Evolutionary conservation across 2,888 invertebrate genomes (phyloP), one percentile per base, ranked within the genome.

Genomic region (Archaeoteleia sp.): DNA sequence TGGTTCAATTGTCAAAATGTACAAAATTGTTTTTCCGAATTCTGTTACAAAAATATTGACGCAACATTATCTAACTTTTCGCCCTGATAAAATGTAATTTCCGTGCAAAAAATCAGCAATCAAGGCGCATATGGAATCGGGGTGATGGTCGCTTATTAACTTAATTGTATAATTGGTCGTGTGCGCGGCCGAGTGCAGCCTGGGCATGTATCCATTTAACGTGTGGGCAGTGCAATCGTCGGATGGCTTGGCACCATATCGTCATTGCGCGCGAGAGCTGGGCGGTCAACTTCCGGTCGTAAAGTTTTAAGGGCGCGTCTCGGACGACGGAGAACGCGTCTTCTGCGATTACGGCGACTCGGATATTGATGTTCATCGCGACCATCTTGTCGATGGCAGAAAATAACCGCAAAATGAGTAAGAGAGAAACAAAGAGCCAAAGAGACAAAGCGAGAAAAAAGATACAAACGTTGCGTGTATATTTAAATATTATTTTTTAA

Each of bases 261-360:
- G 66, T 55, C 60, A 54, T 58, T 54, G 58, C 58, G 65, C 70
- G 72, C 69, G n/a, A n/a, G n/a, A 74, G 69, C 71, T 60, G 61
- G 62, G 60, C 74, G 75, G 74, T 77, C 77, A 69, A 80, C 78
- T 80, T 81, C 81, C 81, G 80, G 75, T 72, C 78, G 74, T 79
- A 78, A 81, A 74, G 55, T 73, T 74, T 74, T 74, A 78, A 80
- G 78, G 79, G 76, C 72, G 77, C 72, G 76, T 69, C 75, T 67
- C 57, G 61, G 43, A 34, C 58, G 51, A 53, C 42, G 53, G 35
- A 46, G 51, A 57, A 40, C 45, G 57, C 14, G 27, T 15, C 34
- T 57, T 37, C 40, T 40, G 51, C 57, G 57, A 65, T 66, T 58
- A 53, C 46, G 53, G 53, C 46, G 20, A 46, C 42, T 23, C 32